phyloP scores from a whole-genome alignment of 2,113 vertebrate genomes.

The Perccottus glenii region DNA sequence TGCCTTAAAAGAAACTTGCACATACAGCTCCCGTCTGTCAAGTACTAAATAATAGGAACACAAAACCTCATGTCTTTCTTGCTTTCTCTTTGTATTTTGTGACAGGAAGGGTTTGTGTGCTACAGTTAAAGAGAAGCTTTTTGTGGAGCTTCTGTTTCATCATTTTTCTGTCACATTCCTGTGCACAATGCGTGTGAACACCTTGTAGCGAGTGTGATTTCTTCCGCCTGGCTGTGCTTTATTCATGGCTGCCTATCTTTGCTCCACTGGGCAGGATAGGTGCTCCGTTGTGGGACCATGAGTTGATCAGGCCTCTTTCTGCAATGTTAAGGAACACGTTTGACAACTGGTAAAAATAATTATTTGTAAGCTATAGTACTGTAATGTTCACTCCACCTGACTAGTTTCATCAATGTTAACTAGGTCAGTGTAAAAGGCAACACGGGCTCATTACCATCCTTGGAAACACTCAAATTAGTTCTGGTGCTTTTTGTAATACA shows the following conservation, averaged over 20 bases:
- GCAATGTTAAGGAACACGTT: neutral
- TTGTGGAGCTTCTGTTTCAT: slow-evolving; percentile 45
- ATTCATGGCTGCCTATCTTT: slow-evolving; percentile 59
- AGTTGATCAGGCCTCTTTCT: slow-evolving; percentile 24
- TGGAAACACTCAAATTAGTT: neutral
- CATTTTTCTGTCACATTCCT: slow-evolving; percentile 63
- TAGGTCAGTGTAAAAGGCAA: neutral
- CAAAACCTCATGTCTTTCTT: slow-evolving; percentile 12
- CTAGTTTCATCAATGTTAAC: neutral
- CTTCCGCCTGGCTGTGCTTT: slow-evolving; percentile 65
- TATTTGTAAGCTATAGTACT: neutral
- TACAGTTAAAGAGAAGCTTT: slow-evolving; percentile 30
- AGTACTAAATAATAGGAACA: slow-evolving; percentile 28
- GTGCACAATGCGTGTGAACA: slow-evolving; percentile 57
- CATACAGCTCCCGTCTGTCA: slow-evolving; percentile 30
- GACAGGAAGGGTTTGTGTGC: slow-evolving; percentile 21
- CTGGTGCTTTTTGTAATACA: neutral
- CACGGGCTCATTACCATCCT: neutral
- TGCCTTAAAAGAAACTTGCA: neutral
- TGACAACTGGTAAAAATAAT: neutral
- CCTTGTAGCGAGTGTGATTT: slow-evolving; percentile 55
- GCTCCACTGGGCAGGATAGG: slow-evolving; percentile 58
- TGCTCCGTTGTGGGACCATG: slow-evolving; percentile 30
- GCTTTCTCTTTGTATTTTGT: slow-evolving; percentile 13
- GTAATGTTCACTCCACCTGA: neutral